A percentile compares a stretch with the other conserved stretches of the same genome.
These are phyloP conservation scores for Zeus faber DNA, from an alignment of 2,113 vertebrate genomes.

Conservation along the genomic window DNA sequence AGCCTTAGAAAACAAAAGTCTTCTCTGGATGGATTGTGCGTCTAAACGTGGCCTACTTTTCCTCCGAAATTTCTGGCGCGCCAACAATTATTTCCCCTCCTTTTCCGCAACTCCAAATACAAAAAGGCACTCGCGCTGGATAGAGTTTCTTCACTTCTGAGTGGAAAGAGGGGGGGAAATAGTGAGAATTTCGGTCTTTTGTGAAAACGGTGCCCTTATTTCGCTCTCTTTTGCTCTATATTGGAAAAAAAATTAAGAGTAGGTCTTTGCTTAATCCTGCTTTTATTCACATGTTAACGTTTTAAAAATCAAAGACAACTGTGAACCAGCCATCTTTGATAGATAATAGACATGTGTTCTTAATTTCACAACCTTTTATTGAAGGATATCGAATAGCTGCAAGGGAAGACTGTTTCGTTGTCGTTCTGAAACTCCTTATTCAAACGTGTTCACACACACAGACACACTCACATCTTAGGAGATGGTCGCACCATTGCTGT, in stretches of 20 bases:
- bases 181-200: slow-evolving; percentile 54
- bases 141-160: slow-evolving; percentile 59
- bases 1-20: slow-evolving; percentile 26
- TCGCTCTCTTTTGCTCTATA: no score
- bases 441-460: slow-evolving; percentile 1
- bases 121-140: slow-evolving; percentile 33
- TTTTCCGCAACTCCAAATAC: slow-evolving; percentile 58
- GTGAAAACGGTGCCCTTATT: no score
- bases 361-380: background rate
- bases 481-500: background rate
- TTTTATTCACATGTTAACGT: no score
- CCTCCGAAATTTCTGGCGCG: slow-evolving; percentile 35
- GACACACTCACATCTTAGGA: background rate
- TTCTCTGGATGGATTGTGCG: slow-evolving; percentile 31
- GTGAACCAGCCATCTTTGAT: no score
- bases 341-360: no score
- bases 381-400: background rate
- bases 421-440: background rate
- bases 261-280: no score
- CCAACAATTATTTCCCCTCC: slow-evolving; percentile 58
- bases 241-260: no score
- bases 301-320: no score
- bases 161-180: slow-evolving; percentile 49
- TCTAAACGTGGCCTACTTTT: slow-evolving; percentile 57
- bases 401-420: background rate